Base-by-base conservation (phyloP, 2,113 vertebrate species). In the Mola mola region DNA sequence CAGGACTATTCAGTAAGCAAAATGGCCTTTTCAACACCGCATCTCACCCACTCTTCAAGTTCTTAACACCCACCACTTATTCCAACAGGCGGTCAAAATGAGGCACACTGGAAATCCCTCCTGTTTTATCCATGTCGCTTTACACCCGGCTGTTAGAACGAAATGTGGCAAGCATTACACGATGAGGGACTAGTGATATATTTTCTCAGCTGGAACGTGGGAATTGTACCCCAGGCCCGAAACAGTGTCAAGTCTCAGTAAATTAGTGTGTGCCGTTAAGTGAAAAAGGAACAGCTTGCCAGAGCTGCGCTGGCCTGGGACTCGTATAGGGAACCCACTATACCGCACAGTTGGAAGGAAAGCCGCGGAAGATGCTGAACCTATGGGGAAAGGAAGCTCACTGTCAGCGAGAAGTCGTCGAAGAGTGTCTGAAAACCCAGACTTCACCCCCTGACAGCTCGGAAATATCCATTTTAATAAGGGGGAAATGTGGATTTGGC, bases 401-500 rank as follows among this genome's bases (percentile, higher is more conserved):
- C 76, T 87, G 85, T 88, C 86, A 89, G 86, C 64, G 65, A 86
- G 82, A 88, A 64, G 80, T 85, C 61, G 56, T 41, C n/a, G 7
- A 17, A 37, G 52, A 64, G 48, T 44, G 55, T 73, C 77, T 63
- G 46, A 77, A 89, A 91, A 88, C 83, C 88, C 81, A 92, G 90
- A 92, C 91, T 82, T 90, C 75, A 88, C 87, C 87, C 81, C 81
- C 86, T 86, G 83, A 92, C 88, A 89, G 87, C 81, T 88, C 79
- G 82, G 91, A 91, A 92, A 92, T 91, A 92, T 91, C 87, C 70
- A 57, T 89, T 89, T 90, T 91, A 91, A 92, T 91, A 89, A 78
- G 80, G 72, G 80, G 79, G 85, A 69, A 91, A 92, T 89, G 87
- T 91, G 86, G 89, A 88, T 89, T 90, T 92, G 90, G 91, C 89